Conservation (phyloP, 2,113 vertebrate species). For the Jacana jacana region DNA sequence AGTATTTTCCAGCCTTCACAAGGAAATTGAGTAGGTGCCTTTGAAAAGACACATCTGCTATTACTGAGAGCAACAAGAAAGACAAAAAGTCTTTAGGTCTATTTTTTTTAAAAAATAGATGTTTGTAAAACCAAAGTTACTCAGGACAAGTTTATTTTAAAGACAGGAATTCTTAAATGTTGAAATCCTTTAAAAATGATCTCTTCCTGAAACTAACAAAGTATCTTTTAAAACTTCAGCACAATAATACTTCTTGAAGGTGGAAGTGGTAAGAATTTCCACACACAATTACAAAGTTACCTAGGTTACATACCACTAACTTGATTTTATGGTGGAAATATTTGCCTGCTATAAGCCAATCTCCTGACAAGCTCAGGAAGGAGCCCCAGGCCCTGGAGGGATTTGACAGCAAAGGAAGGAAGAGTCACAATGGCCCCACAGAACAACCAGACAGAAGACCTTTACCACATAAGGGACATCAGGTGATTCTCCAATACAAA, state of each 20-base stretch:
- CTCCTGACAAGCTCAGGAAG: neutral
- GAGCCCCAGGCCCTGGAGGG: neutral
- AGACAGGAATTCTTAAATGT: neutral
- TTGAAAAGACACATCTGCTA: neutral
- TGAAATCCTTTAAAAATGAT: neutral
- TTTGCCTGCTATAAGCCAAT: neutral
- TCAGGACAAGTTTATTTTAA: neutral
- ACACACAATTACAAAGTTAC: neutral
- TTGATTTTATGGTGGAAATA: neutral
- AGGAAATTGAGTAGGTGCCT: neutral
- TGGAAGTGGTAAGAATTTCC: neutral
- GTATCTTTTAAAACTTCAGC: neutral
- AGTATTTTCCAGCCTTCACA: neutral
- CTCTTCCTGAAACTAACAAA: neutral
- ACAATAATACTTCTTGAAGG: neutral
- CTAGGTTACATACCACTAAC: neutral
- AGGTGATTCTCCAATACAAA: neutral
- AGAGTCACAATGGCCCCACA: neutral
- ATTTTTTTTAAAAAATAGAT: neutral
- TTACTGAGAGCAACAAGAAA: neutral
- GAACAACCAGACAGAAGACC: neutral
- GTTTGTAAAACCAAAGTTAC: neutral
- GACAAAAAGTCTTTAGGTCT: neutral
- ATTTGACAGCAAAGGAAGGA: neutral
- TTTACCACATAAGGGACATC: neutral